Evolutionary conservation across 2,888 invertebrate species (phyloP).

Genomic region (Scaptomyza reducta): DNA sequence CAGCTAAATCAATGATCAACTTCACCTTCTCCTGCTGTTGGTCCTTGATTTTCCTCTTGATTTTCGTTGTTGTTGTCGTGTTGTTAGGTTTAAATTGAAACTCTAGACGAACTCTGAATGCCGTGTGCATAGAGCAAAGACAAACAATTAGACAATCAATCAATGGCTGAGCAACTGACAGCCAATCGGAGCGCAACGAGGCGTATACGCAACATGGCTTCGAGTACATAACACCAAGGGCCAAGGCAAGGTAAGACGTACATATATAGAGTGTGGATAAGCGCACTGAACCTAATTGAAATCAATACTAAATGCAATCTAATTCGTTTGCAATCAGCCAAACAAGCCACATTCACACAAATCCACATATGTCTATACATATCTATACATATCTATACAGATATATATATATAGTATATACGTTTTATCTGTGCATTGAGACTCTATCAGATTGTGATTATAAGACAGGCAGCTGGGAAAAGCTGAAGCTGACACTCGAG

Average conservation of each 20-base stretch:
- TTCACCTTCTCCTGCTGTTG: not conserved
- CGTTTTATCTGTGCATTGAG: not conserved
- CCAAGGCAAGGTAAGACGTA: not conserved
- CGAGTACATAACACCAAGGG: not conserved
- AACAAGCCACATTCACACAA: constrained; percentile 9
- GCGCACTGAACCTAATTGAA: constrained; percentile 50
- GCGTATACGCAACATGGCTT: constrained; percentile 43
- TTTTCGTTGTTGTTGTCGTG: not conserved
- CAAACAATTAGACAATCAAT: constrained; percentile 57
- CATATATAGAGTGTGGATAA: constrained; percentile 16
- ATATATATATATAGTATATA: not conserved
- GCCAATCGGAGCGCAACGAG: constrained; percentile 45
- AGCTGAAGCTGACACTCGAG: constrained; percentile 22
- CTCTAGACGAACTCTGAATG: not conserved
- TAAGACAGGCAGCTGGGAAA: constrained; percentile 7
- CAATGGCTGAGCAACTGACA: constrained; percentile 30
- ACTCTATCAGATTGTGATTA: constrained; percentile 37
- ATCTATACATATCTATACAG: not conserved
- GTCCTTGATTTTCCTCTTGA: not conserved
- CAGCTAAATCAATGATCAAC: constrained; percentile 19
- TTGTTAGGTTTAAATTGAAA: not conserved
- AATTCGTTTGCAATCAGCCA: constrained; percentile 33
- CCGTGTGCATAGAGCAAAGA: constrained; percentile 16
- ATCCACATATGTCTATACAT: not conserved
- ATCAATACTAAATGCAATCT: constrained; percentile 62